Evolutionary conservation across 2,797 vertebrate genomes (phyloP).

Genomic region (Smutsia gigantea): DNA sequence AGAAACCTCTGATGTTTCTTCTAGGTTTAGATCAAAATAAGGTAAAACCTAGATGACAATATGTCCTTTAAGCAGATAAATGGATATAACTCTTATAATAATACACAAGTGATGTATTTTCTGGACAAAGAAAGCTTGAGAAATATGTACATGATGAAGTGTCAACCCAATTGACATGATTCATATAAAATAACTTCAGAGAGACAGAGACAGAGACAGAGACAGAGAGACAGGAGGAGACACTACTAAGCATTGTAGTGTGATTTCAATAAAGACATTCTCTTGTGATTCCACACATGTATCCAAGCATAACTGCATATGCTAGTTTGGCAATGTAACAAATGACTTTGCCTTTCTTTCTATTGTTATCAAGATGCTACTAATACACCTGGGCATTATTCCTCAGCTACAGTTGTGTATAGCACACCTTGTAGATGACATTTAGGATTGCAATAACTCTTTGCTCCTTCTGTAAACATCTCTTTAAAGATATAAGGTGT

Average conservation of each 20-base stretch:
- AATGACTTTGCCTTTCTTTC: neutral
- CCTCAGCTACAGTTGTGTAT: neutral
- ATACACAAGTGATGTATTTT: neutral
- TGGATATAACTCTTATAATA: neutral
- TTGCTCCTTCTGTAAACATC: conserved; percentile 29
- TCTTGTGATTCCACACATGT: neutral
- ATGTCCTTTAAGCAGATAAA: conserved; percentile 13
- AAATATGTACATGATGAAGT: neutral
- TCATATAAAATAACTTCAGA: neutral
- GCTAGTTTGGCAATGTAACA: neutral
- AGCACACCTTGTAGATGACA: neutral
- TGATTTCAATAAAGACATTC: neutral
- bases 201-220: neutral
- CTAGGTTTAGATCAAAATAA: neutral
- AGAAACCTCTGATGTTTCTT: conserved; percentile 23
- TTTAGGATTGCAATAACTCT: neutral
- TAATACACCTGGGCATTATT: neutral
- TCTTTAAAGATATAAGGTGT: neutral
- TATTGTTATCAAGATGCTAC: neutral
- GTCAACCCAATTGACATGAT: neutral
- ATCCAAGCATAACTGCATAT: neutral
- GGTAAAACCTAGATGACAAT: conserved; percentile 7
- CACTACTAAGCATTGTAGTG: neutral
- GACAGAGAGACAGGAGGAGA: neutral
- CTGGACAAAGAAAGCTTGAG: neutral